These are phyloP conservation scores for Saguinus oedipus DNA, from an alignment of 2,797 vertebrate genomes.

Conservation along the genomic window DNA sequence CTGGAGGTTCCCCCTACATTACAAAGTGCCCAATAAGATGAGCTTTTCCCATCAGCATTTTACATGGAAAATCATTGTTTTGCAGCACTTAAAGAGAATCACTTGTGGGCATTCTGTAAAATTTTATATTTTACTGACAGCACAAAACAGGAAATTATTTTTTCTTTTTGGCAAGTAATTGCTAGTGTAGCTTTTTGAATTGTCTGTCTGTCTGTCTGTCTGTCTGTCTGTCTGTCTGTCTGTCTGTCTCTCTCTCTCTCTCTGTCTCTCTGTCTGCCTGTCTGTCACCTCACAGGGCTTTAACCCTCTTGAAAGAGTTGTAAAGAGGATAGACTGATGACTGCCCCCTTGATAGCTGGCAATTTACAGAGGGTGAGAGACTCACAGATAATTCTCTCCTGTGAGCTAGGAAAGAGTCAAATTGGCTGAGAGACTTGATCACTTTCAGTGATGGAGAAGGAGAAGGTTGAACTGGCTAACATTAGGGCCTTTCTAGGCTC, in stretches of 20 bases:
- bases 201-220: no score
- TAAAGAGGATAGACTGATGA: background rate
- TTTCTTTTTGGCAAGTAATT: background rate
- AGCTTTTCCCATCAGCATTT: background rate
- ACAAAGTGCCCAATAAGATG: background rate
- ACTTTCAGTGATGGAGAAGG: background rate
- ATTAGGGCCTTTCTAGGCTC: background rate
- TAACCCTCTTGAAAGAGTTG: conserved; percentile 7
- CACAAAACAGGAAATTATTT: background rate
- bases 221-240: accelerated
- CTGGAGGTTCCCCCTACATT: background rate
- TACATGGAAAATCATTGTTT: background rate
- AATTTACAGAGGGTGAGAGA: background rate
- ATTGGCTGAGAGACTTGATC: background rate
- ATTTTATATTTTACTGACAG: conserved; percentile 23
- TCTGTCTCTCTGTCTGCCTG: background rate
- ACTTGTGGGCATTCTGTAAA: background rate
- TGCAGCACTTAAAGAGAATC: background rate
- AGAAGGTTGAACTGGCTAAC: background rate
- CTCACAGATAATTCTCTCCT: background rate
- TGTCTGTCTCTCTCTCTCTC: no score
- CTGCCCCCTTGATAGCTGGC: background rate
- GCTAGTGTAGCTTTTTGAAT: background rate
- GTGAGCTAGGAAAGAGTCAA: background rate
- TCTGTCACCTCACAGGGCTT: background rate